Conservation (phyloP, 2,888 invertebrate genomes). For the Boloria euphrosyne region DNA sequence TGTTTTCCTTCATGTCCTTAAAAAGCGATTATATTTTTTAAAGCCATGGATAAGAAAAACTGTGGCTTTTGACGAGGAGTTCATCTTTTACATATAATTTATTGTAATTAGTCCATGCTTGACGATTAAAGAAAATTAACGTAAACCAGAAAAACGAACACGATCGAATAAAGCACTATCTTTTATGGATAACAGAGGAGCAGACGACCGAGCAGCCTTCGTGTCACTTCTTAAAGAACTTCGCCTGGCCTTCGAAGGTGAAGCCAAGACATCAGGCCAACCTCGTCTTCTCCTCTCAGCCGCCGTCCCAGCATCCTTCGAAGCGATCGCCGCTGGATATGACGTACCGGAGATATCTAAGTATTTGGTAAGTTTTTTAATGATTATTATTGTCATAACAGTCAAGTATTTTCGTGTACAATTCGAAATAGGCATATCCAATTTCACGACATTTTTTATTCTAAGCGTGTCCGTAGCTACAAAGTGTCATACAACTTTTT, state of each 20-base stretch:
- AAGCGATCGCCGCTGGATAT: conserved; percentile 96
- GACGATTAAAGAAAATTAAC: too few species aligned
- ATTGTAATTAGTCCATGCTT: too few species aligned
- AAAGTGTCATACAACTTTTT: too few species aligned
- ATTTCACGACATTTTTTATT: too few species aligned
- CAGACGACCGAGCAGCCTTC: conserved; percentile 92
- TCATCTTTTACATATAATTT: too few species aligned
- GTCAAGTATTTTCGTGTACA: too few species aligned
- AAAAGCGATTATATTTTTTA: too few species aligned
- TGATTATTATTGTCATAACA: not conserved
- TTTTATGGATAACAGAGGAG: conserved; percentile 86
- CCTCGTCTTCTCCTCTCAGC: conserved; percentile 91
- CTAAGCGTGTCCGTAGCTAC: too few species aligned
- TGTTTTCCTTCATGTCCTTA: too few species aligned
- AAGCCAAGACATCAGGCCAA: conserved; percentile 93
- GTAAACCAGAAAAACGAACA: not conserved
- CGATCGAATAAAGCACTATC: not conserved
- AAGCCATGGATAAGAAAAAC: too few species aligned
- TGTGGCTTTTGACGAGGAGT: too few species aligned
- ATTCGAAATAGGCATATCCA: too few species aligned
- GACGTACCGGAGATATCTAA: conserved; percentile 97
- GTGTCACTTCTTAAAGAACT: conserved; percentile 92
- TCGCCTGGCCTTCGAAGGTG: conserved; percentile 95
- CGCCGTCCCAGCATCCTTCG: conserved; percentile 95
- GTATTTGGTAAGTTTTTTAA: conserved; percentile 82